Evolutionary conservation across 2,888 invertebrate species (phyloP), one percentile per base, ranked within the genome.

Genomic region (Oxyteleia sp.): DNA sequence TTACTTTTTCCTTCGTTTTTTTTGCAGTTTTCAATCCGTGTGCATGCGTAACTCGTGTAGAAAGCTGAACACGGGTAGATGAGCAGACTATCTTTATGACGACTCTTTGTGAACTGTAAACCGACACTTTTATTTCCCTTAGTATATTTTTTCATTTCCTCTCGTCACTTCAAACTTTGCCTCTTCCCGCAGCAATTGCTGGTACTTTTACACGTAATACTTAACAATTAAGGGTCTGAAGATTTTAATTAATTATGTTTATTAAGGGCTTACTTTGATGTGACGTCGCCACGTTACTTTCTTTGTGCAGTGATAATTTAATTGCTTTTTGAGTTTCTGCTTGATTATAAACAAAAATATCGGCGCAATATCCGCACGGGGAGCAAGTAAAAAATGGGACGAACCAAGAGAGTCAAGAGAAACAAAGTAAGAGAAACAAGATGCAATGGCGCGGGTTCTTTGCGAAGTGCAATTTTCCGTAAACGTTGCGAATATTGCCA

Each of bases 401-500:
- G 32, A 64, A 64, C 13, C 16, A n/a, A 53, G 51, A 53, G 15
- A 49, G 47, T 7, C n/a, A 2, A 20, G 20, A 15, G 16, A 49
- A 41, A 64, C 57, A 29, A 51, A 72, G 59, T 57, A 51, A 51
- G 20, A 61, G 64, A 53, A 61, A 74, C 47, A 23, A 68, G 66
- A 74, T 32, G 81, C 51, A 68, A 69, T 71, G 43, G 61, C 72
- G 59, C 41, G 84, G 69, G 87, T 89, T 89, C 88, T 91, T 90
- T 85, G 84, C 86, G 85, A 91, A 89, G 88, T 89, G 90, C 90
- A 91, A 91, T 92, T 89, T 88, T 83, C 89, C 89, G 89, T 90
- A 89, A 90, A 90, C 89, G 89, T 87, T 83, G 86, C 61, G 82
- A 85, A 69, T 69, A 66, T 64, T 64, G 64, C 29, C 47, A 20